These are phyloP conservation scores for Moxostoma hubbsi DNA, from an alignment of 2,797 vertebrate genomes.

Conservation along the genomic window DNA sequence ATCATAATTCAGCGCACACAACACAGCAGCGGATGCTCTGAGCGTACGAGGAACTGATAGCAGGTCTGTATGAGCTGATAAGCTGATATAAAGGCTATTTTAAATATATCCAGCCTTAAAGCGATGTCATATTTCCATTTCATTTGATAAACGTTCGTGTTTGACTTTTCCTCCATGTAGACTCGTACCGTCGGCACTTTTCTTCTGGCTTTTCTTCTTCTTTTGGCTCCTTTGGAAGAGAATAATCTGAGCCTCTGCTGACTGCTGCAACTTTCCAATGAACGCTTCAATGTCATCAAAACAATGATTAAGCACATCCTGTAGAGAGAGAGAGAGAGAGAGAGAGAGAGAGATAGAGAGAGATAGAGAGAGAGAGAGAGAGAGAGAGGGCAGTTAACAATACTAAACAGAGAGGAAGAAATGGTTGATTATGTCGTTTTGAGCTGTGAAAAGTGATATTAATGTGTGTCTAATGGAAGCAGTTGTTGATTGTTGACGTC, in stretches of 20 bases:
- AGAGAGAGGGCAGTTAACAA: too few species aligned
- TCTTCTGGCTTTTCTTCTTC: slow-evolving; percentile 81
- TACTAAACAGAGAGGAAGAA: too few species aligned
- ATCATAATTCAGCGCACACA: not conserved
- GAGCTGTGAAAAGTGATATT: too few species aligned
- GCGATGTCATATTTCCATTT: not conserved
- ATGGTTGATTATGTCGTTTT: too few species aligned
- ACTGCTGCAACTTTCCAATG: slow-evolving; percentile 85
- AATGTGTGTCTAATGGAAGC: too few species aligned
- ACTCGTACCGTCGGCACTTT: slow-evolving; percentile 76
- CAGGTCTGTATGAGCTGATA: slow-evolving; percentile 1
- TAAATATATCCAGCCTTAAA: not conserved
- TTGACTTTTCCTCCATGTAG: not conserved
- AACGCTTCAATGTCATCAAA: slow-evolving; percentile 89
- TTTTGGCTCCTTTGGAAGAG: slow-evolving; percentile 83
- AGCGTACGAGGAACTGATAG: slow-evolving; percentile 14
- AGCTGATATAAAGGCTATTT: not conserved
- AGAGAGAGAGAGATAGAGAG: too few species aligned
- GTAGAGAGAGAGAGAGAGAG: slow-evolving; percentile 15
- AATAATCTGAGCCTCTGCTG: slow-evolving; percentile 81
- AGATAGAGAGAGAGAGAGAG: too few species aligned
- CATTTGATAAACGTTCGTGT: not conserved
- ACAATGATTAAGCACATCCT: slow-evolving; percentile 90
- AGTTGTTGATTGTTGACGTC: too few species aligned
- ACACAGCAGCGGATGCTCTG: not conserved